These are phyloP conservation scores for Oligia fasciuncula DNA, from an alignment of 2,888 invertebrate species.

Conservation along the genomic window DNA sequence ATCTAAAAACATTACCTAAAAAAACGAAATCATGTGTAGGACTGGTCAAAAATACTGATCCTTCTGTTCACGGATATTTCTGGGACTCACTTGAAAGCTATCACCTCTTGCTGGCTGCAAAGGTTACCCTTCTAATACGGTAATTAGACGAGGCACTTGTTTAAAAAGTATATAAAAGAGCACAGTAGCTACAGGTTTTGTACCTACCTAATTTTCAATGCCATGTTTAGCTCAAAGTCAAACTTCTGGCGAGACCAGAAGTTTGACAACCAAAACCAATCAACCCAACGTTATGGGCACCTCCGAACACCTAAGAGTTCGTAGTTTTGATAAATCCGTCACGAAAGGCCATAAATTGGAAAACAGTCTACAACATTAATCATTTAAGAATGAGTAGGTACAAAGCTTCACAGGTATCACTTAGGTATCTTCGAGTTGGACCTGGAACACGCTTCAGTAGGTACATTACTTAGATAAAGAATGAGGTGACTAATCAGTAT, in stretches of 20 bases:
- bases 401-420: not conserved
- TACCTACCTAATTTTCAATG: no score
- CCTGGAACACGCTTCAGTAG: not conserved
- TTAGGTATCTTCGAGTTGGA: not conserved
- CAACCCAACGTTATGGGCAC: not conserved
- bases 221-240: no score
- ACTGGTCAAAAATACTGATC: not conserved
- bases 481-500: not conserved
- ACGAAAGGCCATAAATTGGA: not conserved
- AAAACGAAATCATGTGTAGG: not conserved
- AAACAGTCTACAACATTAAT: not conserved
- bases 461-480: not conserved
- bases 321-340: no score
- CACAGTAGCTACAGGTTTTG: not conserved
- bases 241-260: no score
- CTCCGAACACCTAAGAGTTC: no score
- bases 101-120: not conserved
- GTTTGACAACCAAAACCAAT: no score
- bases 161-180: no score
- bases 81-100: not conserved
- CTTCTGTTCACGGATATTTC: not conserved
- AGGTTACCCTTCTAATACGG: no score
- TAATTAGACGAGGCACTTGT: not conserved
- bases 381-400: not conserved
- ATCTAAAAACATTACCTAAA: no score